Evolutionary conservation across 2,888 invertebrate species (phyloP).

Genomic region (Platycheirus rosarum): DNA sequence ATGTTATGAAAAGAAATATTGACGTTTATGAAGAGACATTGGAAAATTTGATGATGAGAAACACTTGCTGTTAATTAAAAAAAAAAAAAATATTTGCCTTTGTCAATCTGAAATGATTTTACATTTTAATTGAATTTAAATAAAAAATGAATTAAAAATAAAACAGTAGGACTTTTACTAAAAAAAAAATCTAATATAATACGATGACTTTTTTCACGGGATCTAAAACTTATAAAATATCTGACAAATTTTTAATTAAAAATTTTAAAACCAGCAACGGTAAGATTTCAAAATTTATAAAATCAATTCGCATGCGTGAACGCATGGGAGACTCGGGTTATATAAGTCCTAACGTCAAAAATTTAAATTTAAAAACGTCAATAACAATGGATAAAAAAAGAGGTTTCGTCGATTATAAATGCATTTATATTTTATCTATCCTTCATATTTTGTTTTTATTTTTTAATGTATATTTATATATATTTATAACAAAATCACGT

Average conservation of each 20-base stretch:
- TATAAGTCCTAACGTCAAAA: not conserved
- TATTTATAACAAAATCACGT: too few species aligned
- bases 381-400: not conserved
- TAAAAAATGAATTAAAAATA: not conserved
- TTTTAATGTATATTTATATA: too few species aligned
- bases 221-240: too few species aligned
- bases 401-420: too few species aligned
- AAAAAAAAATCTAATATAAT: not conserved
- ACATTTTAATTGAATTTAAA: not conserved
- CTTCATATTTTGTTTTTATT: too few species aligned
- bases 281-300: not conserved
- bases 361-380: not conserved
- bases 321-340: not conserved
- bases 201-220: too few species aligned
- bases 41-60: conserved; percentile 52
- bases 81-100: conserved; percentile 14
- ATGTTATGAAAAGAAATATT: conserved; percentile 98
- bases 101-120: conserved; percentile 7
- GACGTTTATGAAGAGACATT: conserved; percentile 90
- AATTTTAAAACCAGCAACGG: not conserved
- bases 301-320: not conserved
- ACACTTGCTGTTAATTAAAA: conserved; percentile 39
- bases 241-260: not conserved
- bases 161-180: not conserved
- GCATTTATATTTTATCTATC: not conserved